A percentile compares a stretch with the other conserved stretches of the same genome.
These are phyloP conservation scores for Dryomyza anilis DNA, from an alignment of 2,888 invertebrate species.

Conservation along the genomic window DNA sequence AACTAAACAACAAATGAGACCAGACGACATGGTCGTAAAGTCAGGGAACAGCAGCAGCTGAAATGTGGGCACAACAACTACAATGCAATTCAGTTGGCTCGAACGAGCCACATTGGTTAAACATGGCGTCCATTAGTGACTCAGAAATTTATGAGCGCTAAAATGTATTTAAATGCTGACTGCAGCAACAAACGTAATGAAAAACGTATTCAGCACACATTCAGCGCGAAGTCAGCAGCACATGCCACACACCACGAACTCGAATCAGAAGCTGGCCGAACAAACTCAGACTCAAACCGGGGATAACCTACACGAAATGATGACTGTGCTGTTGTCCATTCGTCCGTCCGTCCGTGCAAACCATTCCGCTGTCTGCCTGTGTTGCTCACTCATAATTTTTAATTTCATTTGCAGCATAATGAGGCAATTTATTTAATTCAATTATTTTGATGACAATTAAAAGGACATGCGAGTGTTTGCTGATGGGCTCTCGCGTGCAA, in stretches of 20 bases:
- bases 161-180: slow-evolving; percentile 16
- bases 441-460: slow-evolving; percentile 59
- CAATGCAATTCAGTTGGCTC: too few relatives aligned
- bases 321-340: too few relatives aligned
- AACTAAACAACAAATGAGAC: too few relatives aligned
- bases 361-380: not conserved
- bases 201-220: slow-evolving; percentile 16
- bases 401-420: slow-evolving; percentile 46
- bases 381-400: slow-evolving; percentile 17
- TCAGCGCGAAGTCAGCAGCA: not conserved
- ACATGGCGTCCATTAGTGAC: too few relatives aligned
- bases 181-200: not conserved
- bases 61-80: too few relatives aligned
- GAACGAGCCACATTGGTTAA: too few relatives aligned
- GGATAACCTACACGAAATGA: not conserved
- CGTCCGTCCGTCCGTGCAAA: too few relatives aligned
- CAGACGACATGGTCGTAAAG: too few relatives aligned
- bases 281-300: not conserved
- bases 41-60: too few relatives aligned
- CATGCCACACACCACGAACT: not conserved
- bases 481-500: not conserved
- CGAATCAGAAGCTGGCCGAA: not conserved
- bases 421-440: slow-evolving; percentile 62
- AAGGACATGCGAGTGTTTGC: slow-evolving; percentile 29
- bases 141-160: slow-evolving; percentile 14